Base-by-base conservation (phyloP, 1,140 invertebrate species). In the Penaeus vannamei region DNA sequence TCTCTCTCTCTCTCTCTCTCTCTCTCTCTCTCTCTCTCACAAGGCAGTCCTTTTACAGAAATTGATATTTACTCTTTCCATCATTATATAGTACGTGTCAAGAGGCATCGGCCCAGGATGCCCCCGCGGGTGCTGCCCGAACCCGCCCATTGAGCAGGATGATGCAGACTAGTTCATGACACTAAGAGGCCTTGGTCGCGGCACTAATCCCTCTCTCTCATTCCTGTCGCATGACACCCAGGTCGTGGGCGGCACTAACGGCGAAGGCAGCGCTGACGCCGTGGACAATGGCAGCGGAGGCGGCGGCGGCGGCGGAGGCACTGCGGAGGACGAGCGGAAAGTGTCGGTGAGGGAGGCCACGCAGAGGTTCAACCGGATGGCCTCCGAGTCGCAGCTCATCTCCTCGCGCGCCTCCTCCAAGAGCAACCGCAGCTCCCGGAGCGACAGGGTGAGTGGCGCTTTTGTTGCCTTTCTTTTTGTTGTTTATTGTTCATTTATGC, bases 271-370 rank as follows among this genome's bases (percentile, higher is more conserved):
- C 46, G 91, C 81, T 3, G 90, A 90, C 46, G 85, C 53, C 1
- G 53, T 53, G 53, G 53, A 53, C 53, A 53, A 53, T 86, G 53
- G 90, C 87, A 72, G 86, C 82, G 72, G 72, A n/a, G 80, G 85
- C 62, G 59, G 53, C n/a, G 76, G 72, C 20, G 62, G 46, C 1
- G 42, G 62, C 26, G 26, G 23, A 86, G 92, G 32, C 87, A 90
- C 87, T 81, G 90, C 76, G 36, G 86, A 87, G 60, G 79, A 92
- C 85, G 90, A 93, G 86, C 64, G 92, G 91, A 93, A 96, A 91
- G 95, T 98, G 90, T 97, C 97, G 91, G 97, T 99, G 7, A 97
- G 97, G 92, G 98, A 99, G 93, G 94, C 97, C 90, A 97, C 97
- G 92, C 96, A 97, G 94, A 97, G 97, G 93, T 97, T 98, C 93